Evolutionary conservation across 1,140 invertebrate species (phyloP), one percentile per base, ranked within the genome.

Genomic region (Vollenhovia emeryi): DNA sequence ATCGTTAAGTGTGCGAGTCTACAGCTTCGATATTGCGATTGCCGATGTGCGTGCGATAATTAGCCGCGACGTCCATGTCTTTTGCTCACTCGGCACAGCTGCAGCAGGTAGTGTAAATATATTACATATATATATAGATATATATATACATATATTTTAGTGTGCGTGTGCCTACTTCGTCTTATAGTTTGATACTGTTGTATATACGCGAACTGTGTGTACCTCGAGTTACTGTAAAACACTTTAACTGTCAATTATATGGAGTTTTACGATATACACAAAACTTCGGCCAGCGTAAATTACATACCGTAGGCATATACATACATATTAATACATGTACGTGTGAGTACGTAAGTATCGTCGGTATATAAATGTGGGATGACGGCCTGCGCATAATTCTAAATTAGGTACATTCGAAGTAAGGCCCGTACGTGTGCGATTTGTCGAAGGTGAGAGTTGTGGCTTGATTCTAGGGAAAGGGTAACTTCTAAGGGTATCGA

Each of bases 351-450:
- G 40, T 64, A 60, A 55, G 43, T 82, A 82, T 69, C 69, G 36
- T 33, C 66, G 36, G 64, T 82, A 64, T 33, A 66, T 88, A 84
- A 66, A 85, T 89, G 87, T 90, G 73, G 71, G 78, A 87, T 87
- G 82, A 89, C 74, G 89, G 79, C 89, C 89, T 89, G 88, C 86
- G 86, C 86, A 89, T 90, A 87, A 90, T 90, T 90, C 89, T 90
- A 90, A 90, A 90, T 90, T 90, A 90, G 88, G 36, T 89, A 90
- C 86, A 82, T 87, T 87, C 82, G 64, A 85, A 87, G 59, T 90
- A 87, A 90, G 83, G 68, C 84, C 50, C 69, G 80, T 90, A 71
- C 50, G 50, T 68, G 52, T 87, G 83, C 84, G 87, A 87, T 52
- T 74, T 30, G 52, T 36, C 74, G 71, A 48, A 13, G 18, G 43